Evolutionary conservation across 1,140 invertebrate genomes (phyloP), one percentile per base, ranked within the genome.

Genomic region (Diploscapter pachys): DNA sequence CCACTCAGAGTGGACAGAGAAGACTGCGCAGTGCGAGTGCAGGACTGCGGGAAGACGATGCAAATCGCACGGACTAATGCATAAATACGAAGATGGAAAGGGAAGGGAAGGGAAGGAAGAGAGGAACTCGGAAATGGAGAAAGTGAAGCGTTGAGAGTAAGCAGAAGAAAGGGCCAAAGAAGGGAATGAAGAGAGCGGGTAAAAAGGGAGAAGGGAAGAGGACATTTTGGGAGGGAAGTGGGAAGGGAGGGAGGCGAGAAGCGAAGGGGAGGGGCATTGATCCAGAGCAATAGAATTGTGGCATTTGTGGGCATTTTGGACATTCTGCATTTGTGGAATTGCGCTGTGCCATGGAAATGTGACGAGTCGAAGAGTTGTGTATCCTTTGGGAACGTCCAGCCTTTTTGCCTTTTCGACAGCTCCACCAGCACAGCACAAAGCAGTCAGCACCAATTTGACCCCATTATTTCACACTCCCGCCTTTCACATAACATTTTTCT

Each of bases 121-220:
- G 11, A 54, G 13, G 56, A 13, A 64, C 52, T 53, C 5, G 53
- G 6, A 72, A 55, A 64, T 61, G 54, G 56, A 72, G 9, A 48
- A 54, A 72, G 71, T 56, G 62, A 72, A 64, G 61, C 13, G 71
- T 59, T 13, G 63, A 63, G 65, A 53, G 62, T 13, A 63, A 63
- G 65, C 56, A 52, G 63, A 56, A 63, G 55, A 72, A 64, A 54
- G 71, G 65, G 50, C 54, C 54, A 64, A 64, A 64, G 61, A 72
- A 63, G 61, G 65, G 48, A 72, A 3, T 31, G 57, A n/a, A 55
- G 65, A 54, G 11, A 64, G 62, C 63, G 11, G 65, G 4, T 52
- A 13, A 53, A 49, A 49, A 31, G 31, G 5, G 65, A 61, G 56
- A 50, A 48, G 56, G 55, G 53, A 50, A 59, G 68, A 70, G 68